Conservation (phyloP, 30 jellyfish, hydroid and myxozoan species). For the Pelagia noctiluca region DNA sequence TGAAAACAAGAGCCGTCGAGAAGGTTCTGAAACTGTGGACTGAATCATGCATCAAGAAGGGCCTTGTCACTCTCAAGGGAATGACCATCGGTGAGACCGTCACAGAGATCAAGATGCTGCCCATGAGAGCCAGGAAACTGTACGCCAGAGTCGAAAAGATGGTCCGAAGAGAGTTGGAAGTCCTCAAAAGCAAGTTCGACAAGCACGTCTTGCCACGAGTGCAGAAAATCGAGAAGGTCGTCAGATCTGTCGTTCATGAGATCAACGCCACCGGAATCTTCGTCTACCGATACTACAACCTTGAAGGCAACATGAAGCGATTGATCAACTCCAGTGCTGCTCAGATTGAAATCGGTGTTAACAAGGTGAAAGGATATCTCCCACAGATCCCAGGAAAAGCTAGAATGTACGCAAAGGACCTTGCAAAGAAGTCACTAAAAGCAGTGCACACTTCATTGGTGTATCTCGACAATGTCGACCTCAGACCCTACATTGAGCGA, state of each 20-base stretch:
- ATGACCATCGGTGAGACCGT: slow-evolving; percentile 96
- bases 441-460: slow-evolving; percentile 74
- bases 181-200: slow-evolving; percentile 44
- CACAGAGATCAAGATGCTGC: slow-evolving; percentile 82
- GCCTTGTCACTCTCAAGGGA: slow-evolving; percentile 66
- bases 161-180: slow-evolving; percentile 23
- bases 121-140: slow-evolving; percentile 59
- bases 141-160: slow-evolving; percentile 38
- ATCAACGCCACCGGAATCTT: slow-evolving; percentile 73
- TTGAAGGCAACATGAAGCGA: slow-evolving; percentile 56
- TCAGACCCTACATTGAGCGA: slow-evolving; percentile 50
- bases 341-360: slow-evolving; percentile 31
- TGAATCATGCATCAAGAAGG: slow-evolving; percentile 55
- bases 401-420: slow-evolving; percentile 49
- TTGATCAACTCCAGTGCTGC: slow-evolving; percentile 41
- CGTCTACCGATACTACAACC: slow-evolving; percentile 73
- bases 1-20: slow-evolving; percentile 42
- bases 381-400: slow-evolving; percentile 67
- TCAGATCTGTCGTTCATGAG: slow-evolving; percentile 61
- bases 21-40: slow-evolving; percentile 71
- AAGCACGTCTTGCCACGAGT: slow-evolving; percentile 42
- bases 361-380: slow-evolving; percentile 22
- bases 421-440: slow-evolving; percentile 67
- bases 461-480: slow-evolving; percentile 73
- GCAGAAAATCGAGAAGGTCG: slow-evolving; percentile 34